phyloP scores from a whole-genome alignment of 2,797 vertebrate genomes.

The Periophthalmus magnuspinnatus region DNA sequence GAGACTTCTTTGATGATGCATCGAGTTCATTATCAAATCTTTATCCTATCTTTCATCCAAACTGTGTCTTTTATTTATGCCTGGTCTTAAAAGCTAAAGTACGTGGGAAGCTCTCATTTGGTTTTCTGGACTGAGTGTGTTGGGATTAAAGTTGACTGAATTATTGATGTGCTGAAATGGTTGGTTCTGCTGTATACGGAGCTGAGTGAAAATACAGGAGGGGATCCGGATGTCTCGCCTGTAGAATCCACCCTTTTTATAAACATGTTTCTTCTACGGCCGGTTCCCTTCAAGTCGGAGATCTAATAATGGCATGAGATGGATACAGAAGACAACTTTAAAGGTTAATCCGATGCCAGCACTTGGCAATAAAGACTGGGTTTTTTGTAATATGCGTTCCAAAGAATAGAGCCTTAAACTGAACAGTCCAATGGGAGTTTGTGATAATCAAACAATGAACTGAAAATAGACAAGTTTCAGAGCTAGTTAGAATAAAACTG shows the following conservation, averaged over 20 bases:
- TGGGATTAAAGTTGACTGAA: constrained; percentile 71
- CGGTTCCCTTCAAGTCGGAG: constrained; percentile 38
- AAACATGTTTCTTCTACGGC: constrained; percentile 37
- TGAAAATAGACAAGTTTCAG: background rate
- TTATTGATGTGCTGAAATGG: constrained; percentile 71
- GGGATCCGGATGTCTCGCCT: constrained; percentile 38
- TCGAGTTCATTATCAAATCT: constrained; percentile 74
- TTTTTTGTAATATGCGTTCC: background rate
- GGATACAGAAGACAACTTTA: constrained; percentile 26
- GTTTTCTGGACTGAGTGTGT: constrained; percentile 62
- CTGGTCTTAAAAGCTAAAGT: constrained; percentile 60
- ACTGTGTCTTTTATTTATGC: constrained; percentile 61
- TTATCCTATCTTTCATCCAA: constrained; percentile 70
- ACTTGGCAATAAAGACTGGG: constrained; percentile 16
- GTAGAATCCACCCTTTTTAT: constrained; percentile 49
- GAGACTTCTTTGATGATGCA: constrained; percentile 69
- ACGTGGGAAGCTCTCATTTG: constrained; percentile 66
- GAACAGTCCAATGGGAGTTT: background rate
- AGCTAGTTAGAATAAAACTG: background rate
- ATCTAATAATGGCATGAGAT: constrained; percentile 33
- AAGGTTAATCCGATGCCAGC: constrained; percentile 21
- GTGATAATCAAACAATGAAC: background rate
- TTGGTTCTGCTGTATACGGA: constrained; percentile 58
- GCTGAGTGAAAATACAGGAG: constrained; percentile 34
- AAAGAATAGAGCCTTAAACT: background rate